These are phyloP conservation scores for Brachyalestes nurse DNA, from an alignment of 2,797 vertebrate species.

Conservation along the genomic window DNA sequence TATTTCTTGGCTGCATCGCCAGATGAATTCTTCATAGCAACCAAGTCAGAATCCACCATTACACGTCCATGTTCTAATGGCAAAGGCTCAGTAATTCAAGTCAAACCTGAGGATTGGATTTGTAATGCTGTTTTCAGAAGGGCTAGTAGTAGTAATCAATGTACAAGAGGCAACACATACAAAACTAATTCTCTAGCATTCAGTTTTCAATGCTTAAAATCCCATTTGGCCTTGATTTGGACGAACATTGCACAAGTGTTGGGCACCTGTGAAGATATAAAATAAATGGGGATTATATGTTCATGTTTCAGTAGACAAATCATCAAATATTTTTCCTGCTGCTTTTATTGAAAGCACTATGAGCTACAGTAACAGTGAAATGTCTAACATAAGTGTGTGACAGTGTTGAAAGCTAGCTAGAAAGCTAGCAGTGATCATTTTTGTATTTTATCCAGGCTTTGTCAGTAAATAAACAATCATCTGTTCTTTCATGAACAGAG, in stretches of 20 bases:
- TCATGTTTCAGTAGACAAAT: background rate
- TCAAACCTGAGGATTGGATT: background rate
- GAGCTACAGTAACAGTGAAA: background rate
- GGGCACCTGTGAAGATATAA: background rate
- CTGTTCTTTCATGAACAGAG: slow-evolving; percentile 12
- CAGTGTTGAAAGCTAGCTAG: background rate
- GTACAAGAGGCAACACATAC: background rate
- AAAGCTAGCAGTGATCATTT: background rate
- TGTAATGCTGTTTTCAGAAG: background rate
- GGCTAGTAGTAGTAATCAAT: background rate
- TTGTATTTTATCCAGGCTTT: background rate
- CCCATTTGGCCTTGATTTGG: background rate
- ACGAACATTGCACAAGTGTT: background rate
- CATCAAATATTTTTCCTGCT: slow-evolving; percentile 2
- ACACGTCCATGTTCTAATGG: slow-evolving; percentile 1
- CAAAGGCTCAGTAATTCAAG: slow-evolving; percentile 5
- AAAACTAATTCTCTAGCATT: background rate
- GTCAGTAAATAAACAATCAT: slow-evolving; percentile 22
- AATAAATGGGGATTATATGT: background rate
- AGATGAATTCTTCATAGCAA: slow-evolving; percentile 45
- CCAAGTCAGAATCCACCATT: slow-evolving; percentile 33
- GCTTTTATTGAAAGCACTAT: background rate
- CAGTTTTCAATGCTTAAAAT: background rate
- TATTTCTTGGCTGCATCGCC: slow-evolving; percentile 38
- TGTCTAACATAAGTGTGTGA: background rate